phyloP scores from a whole-genome alignment of 1,140 invertebrate species.

The Microplitis mediator region DNA sequence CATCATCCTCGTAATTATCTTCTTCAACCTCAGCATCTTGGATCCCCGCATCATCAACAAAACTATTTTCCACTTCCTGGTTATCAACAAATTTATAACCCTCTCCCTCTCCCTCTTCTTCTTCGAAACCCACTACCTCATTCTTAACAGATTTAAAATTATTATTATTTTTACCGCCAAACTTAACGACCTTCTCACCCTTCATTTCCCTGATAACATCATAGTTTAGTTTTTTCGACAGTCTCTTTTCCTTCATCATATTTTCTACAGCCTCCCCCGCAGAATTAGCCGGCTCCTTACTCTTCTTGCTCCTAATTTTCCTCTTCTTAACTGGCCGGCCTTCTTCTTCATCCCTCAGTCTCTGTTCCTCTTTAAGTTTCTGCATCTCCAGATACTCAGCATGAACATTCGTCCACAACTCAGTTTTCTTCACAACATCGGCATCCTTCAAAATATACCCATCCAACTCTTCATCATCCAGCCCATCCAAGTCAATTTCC shows the following conservation, averaged over 20 bases:
- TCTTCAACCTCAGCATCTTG: background rate
- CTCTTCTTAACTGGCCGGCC: conserved; percentile 78
- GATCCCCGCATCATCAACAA: too few relatives aligned
- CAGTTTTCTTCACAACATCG: conserved; percentile 80
- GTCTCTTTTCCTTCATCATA: conserved; percentile 92
- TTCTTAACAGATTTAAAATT: too few relatives aligned
- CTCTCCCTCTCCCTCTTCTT: background rate
- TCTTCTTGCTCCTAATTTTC: conserved; percentile 68
- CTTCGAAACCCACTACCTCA: too few relatives aligned
- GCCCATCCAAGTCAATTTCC: conserved; percentile 78
- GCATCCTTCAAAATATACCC: conserved; percentile 83
- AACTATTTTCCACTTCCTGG: background rate
- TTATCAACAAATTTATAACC: background rate
- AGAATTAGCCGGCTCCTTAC: conserved; percentile 71
- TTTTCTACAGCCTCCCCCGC: conserved; percentile 93
- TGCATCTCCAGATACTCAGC: conserved; percentile 81
- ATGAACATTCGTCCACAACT: conserved; percentile 85
- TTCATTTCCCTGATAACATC: conserved; percentile 89
- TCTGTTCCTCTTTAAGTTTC: conserved; percentile 82
- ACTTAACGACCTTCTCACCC: conserved; percentile 46
- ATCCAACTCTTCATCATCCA: conserved; percentile 89
- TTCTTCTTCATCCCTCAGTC: conserved; percentile 76
- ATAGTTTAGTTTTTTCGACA: conserved; percentile 97
- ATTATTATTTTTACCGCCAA: too few relatives aligned
- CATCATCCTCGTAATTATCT: background rate